A percentile compares a stretch with the other conserved stretches of the same genome.
phyloP scores from a whole-genome alignment of 2,888 invertebrate genomes.

The Aproaerema taeniolella region DNA sequence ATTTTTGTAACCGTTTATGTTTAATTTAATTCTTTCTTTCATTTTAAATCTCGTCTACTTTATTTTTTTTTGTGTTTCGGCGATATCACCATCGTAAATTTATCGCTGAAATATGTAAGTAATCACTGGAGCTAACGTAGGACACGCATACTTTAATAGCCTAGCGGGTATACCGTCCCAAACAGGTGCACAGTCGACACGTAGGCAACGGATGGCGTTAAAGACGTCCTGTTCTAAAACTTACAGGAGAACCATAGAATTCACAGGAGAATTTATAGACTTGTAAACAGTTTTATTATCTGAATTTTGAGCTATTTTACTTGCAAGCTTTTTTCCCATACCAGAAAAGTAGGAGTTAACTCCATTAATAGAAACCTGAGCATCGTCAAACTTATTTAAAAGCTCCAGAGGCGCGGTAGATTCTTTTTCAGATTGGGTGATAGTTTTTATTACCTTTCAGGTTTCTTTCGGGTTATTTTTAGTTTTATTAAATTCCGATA shows the following conservation, averaged over 20 bases:
- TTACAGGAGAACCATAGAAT: background rate
- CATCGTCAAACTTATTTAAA: background rate
- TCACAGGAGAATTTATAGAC: background rate
- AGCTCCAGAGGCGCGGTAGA: background rate
- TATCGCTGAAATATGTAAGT: too few species aligned
- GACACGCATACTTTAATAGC: too few species aligned
- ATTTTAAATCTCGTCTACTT: too few species aligned
- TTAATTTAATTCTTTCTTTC: too few species aligned
- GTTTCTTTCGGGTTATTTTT: constrained; percentile 2
- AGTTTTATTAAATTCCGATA: background rate
- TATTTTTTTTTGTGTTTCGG: too few species aligned
- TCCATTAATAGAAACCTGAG: background rate
- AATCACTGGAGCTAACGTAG: too few species aligned
- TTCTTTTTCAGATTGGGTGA: background rate
- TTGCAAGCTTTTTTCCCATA: background rate
- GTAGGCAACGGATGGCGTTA: background rate
- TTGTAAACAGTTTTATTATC: background rate
- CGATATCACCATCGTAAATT: too few species aligned
- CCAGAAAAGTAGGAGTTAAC: background rate
- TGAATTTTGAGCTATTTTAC: background rate
- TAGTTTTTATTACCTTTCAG: constrained; percentile 1
- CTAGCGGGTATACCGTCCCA: background rate
- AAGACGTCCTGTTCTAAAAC: background rate
- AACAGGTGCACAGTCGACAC: background rate
- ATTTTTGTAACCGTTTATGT: too few species aligned